phyloP scores from a whole-genome alignment of 2,888 invertebrate species.

The Acleris sparsana region DNA sequence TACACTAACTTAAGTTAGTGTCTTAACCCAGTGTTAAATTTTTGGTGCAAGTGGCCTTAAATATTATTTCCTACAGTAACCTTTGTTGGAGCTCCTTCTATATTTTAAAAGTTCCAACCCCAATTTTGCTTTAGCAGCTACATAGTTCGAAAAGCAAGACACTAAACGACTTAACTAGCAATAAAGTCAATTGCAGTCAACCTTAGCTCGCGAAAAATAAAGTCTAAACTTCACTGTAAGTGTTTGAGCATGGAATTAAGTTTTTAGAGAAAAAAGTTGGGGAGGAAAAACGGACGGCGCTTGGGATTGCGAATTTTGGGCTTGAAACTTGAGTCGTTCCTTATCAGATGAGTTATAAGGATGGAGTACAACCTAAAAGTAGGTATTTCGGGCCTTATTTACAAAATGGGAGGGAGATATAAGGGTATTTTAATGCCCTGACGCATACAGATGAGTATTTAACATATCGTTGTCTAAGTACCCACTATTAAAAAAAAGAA shows the following conservation, averaged over 20 bases:
- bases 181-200: background rate
- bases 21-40: too few species aligned
- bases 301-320: conserved; percentile 43
- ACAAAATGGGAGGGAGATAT: background rate
- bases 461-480: too few species aligned
- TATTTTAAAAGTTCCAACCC: background rate
- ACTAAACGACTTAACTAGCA: background rate
- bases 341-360: conserved; percentile 57
- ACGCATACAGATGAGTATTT: too few species aligned
- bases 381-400: background rate
- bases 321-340: conserved; percentile 34
- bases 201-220: background rate
- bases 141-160: background rate
- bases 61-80: background rate
- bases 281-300: conserved; percentile 47
- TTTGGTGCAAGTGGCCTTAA: too few species aligned
- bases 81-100: background rate
- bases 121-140: background rate
- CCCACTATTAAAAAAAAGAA: too few species aligned
- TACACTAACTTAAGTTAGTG: too few species aligned
- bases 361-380: background rate
- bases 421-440: too few species aligned
- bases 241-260: conserved; percentile 50
- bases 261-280: conserved; percentile 50
- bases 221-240: background rate